A percentile compares a stretch with the other conserved stretches of the same genome.
Evolutionary conservation across 2,113 vertebrate genomes (phyloP).

Genomic region (Takifugu flavidus): DNA sequence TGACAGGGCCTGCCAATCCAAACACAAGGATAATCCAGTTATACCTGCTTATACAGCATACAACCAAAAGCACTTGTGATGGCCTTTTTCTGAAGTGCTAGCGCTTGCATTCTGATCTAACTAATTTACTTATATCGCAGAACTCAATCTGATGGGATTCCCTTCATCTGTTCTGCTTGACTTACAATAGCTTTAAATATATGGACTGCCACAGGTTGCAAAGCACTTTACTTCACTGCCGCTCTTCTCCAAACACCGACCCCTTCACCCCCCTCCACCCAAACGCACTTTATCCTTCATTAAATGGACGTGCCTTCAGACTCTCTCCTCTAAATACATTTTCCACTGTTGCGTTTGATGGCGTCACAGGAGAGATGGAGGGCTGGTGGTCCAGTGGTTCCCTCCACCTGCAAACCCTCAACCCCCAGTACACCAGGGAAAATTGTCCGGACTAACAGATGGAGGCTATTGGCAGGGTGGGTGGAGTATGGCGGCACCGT

Average conservation of each 20-base stretch:
- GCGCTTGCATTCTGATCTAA: constrained; percentile 46
- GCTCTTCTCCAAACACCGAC: too few relatives aligned
- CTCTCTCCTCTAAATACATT: constrained; percentile 28
- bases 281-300: background rate
- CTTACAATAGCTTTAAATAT: constrained; percentile 34
- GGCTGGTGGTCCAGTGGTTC: constrained; percentile 30
- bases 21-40: constrained; percentile 71
- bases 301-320: background rate
- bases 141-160: constrained; percentile 35
- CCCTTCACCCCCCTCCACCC: background rate
- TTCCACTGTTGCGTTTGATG: constrained; percentile 17
- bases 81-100: constrained; percentile 32
- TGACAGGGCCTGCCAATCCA: constrained; percentile 59
- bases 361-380: constrained; percentile 47
- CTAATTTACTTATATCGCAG: constrained; percentile 38
- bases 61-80: constrained; percentile 58
- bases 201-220: constrained; percentile 19
- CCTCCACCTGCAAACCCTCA: constrained; percentile 54
- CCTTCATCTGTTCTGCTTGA: constrained; percentile 21
- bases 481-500: constrained; percentile 22
- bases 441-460: constrained; percentile 72
- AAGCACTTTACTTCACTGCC: constrained; percentile 12
- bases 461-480: constrained; percentile 68
- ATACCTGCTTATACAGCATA: constrained; percentile 62
- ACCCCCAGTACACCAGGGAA: constrained; percentile 55